Base-by-base conservation (phyloP, 2,888 invertebrate genomes). In the Quadriops clusia region DNA sequence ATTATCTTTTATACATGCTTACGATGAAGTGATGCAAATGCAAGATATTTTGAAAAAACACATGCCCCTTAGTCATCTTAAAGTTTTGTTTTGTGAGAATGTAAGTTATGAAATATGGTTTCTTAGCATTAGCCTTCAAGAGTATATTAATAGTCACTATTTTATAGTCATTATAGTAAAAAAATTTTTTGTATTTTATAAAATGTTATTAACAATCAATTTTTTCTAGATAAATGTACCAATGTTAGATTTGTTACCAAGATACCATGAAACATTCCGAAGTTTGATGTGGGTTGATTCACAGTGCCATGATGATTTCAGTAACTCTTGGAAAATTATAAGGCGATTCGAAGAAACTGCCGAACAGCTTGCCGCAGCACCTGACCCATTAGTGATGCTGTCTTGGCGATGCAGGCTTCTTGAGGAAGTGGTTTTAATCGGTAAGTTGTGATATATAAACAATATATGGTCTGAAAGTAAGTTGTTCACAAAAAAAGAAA, bases 61-160 rank as follows among this genome's bases (percentile, higher is more conserved):
- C 33, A 77, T 83, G 77, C 82, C 81, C 10, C 61, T 83, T 12
- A 72, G 77, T 12, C 77, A 79, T 54, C 65, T 82, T 28, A 72
- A 77, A 49, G 75, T 77, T 32, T 68, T 81, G 43, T 83, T 82
- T 60, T 81, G 81, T 55, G 74, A 77, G 56, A 61, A 65, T 52
- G 70, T 70, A 56, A 59, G 61, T 54, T 5, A 25, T 15, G 10
- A 27, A 24, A 15, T n/a, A n/a, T n/a, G n/a, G n/a, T n/a, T n/a
- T n/a, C n/a, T n/a, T n/a, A n/a, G n/a, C n/a, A n/a, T n/a, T n/a
- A n/a, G n/a, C n/a, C n/a, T n/a, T n/a, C n/a, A n/a, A 9, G n/a
- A n/a, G n/a, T n/a, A n/a, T n/a, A n/a, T n/a, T n/a, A n/a, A n/a
- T n/a, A n/a, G n/a, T n/a, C n/a, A n/a, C n/a, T n/a, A n/a, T n/a